phyloP scores from a whole-genome alignment of 2,888 invertebrate genomes.

The Empis livida region DNA sequence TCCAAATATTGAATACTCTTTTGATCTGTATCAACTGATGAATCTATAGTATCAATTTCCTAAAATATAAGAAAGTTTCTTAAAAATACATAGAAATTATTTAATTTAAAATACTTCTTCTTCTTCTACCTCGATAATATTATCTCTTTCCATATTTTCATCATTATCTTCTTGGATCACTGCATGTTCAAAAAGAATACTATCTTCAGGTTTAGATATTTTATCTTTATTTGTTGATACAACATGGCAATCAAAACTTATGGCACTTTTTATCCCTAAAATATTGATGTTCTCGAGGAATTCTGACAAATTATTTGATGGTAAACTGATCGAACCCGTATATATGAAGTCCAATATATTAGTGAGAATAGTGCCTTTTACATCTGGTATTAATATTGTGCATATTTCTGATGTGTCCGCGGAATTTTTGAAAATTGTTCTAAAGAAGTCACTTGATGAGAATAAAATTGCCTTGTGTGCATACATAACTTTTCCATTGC shows the following conservation, averaged over 20 bases:
- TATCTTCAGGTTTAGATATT: conserved; percentile 7
- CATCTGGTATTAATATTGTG: conserved; percentile 31
- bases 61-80: too few species aligned
- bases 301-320: conserved; percentile 28
- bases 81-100: too few species aligned
- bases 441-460: conserved; percentile 31
- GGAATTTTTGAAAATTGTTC: conserved; percentile 25
- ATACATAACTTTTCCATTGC: conserved; percentile 26
- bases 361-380: conserved; percentile 26
- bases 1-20: conserved; percentile 23
- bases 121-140: background rate
- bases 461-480: conserved; percentile 32
- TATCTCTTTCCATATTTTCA: background rate
- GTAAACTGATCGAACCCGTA: conserved; percentile 29
- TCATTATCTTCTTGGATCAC: background rate
- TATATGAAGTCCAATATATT: conserved; percentile 32
- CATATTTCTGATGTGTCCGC: conserved; percentile 24
- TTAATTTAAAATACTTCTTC: too few species aligned
- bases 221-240: conserved; percentile 14
- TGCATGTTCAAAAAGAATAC: conserved; percentile 10
- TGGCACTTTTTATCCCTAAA: conserved; percentile 33
- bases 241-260: conserved; percentile 30
- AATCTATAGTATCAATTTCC: too few species aligned
- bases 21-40: background rate
- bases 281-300: conserved; percentile 32